Base-by-base conservation (phyloP, 1,140 invertebrate species). In the Pogonognathellus flavescens region DNA sequence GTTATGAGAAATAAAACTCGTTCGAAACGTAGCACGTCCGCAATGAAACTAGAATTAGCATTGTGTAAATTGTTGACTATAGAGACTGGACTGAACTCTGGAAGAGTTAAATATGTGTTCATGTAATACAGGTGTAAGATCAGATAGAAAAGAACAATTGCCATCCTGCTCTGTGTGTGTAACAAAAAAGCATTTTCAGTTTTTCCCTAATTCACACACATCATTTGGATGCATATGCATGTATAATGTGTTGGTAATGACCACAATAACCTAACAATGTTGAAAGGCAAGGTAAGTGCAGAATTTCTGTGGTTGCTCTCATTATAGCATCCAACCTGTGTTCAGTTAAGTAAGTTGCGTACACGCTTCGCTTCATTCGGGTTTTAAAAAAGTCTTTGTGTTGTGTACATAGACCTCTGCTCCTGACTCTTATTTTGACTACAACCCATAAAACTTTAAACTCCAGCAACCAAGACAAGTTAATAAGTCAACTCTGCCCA, bases 111-210 rank as follows among this genome's bases (percentile, higher is more conserved):
- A n/a, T 57, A n/a, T 57, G 53, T 57, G 9, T 10, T 13, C 49
- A 16, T 76, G 41, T 76, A 50, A 76, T 49, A 76, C 31, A 76
- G 14, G 70, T 76, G 70, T 76, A 76, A 76, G 70, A 76, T 76
- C 70, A 76, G 70, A 76, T 76, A 76, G 31, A 76, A n/a, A 76
- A 76, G 70, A 76, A 76, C 70, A 76, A 76, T 76, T 41, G 70
- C 16, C 31, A 25, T 70, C 66, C 25, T 31, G 70, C 25, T 31
- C 31, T 76, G 41, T 76, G 2, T 41, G 31, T 41, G 53, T 57
- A 49, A 31, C 41, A 76, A 50, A n/a, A 50, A 50, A 16, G 5
- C 5, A 8, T 49, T 22, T 70, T 76, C 18, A 76, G 70, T 76
- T 76, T 72, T 76, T 76, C 70, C 41, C 31, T 50, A 76, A 50